Evolutionary conservation across 2,113 vertebrate genomes (phyloP).

Genomic region (Ceyx melanurus): DNA sequence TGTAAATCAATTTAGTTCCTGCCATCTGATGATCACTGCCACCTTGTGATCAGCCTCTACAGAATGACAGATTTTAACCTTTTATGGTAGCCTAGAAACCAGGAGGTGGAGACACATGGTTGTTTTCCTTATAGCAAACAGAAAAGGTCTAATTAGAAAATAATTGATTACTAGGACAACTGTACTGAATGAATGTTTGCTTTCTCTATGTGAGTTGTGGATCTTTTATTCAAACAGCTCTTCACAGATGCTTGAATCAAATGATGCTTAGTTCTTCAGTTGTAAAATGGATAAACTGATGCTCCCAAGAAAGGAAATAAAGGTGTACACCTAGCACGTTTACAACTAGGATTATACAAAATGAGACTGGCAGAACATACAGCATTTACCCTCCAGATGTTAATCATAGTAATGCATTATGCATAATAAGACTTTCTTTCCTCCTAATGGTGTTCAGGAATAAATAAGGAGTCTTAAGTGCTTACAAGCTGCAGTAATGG

Average conservation of each 20-base stretch:
- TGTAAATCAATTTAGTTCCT: neutral
- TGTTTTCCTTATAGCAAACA: neutral
- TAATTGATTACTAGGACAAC: neutral
- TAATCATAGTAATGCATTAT: neutral
- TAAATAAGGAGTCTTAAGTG: neutral
- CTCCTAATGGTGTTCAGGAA: neutral
- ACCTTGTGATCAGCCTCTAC: neutral
- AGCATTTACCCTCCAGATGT: neutral
- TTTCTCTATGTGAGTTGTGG: neutral
- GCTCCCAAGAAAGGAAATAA: neutral
- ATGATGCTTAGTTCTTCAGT: neutral
- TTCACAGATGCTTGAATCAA: neutral
- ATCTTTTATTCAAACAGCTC: neutral
- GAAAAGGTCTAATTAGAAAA: neutral
- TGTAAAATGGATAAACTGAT: neutral
- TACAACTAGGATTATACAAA: neutral
- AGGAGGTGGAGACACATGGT: neutral
- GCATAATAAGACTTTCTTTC: neutral
- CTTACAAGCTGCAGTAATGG: constrained; percentile 1
- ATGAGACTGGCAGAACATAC: neutral
- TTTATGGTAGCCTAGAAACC: neutral
- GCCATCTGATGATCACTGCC: neutral
- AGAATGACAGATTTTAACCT: neutral
- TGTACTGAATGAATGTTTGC: neutral
- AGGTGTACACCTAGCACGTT: constrained; percentile 8